Percentiles rank a stretch among this genome's conserved stretches.
These are phyloP conservation scores for Phyllotreta striolata DNA, from an alignment of 2,888 invertebrate genomes.

Conservation along the genomic window DNA sequence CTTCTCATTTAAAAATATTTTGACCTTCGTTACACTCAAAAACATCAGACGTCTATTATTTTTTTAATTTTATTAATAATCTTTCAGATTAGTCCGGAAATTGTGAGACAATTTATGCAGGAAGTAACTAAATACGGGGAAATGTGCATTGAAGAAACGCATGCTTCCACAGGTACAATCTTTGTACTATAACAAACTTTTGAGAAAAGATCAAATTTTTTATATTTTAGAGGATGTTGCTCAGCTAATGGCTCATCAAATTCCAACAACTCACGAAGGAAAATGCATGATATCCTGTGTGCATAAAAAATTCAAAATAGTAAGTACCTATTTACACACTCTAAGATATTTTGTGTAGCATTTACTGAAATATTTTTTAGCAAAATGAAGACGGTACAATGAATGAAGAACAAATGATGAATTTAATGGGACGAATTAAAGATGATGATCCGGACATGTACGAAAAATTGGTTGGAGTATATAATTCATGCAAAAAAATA, in stretches of 20 bases:
- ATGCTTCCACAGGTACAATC: constrained; percentile 47
- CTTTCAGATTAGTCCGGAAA: constrained; percentile 45
- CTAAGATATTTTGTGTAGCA: too few species aligned
- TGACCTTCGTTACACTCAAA: background rate
- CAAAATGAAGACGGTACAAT: constrained; percentile 40
- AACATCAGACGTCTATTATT: background rate
- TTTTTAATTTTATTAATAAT: background rate
- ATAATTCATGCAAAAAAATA: constrained; percentile 32
- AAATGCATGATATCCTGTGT: constrained; percentile 47
- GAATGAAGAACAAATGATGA: constrained; percentile 37
- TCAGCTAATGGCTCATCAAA: constrained; percentile 36
- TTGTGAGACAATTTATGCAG: constrained; percentile 44
- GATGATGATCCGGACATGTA: constrained; percentile 41
- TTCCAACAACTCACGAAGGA: constrained; percentile 43
- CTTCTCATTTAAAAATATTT: too few species aligned
- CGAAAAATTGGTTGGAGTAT: constrained; percentile 38
- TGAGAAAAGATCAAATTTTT: background rate
- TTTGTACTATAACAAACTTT: background rate
- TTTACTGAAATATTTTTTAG: constrained; percentile 29
- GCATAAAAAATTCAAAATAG: constrained; percentile 40
- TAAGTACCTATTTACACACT: too few species aligned
- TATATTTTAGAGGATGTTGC: constrained; percentile 43
- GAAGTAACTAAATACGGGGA: constrained; percentile 44
- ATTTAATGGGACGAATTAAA: constrained; percentile 40
- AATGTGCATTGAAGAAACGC: constrained; percentile 46